Conservation (phyloP, 2,888 invertebrate genomes). For the Drosophila ezoana region DNA sequence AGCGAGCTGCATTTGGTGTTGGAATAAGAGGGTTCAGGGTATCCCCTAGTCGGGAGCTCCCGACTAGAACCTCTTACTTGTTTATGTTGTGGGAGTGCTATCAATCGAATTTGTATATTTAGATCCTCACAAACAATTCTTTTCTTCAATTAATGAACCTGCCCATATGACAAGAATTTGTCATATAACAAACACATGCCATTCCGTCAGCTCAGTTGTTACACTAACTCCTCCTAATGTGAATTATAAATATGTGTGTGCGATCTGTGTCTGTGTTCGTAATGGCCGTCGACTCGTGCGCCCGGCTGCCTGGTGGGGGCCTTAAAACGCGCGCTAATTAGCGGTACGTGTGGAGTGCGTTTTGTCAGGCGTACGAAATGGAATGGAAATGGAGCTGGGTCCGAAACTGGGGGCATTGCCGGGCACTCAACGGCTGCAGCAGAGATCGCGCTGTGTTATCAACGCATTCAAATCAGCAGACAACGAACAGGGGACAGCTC, state of each 20-base stretch:
- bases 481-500: constrained; percentile 46
- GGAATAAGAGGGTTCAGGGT: too few relatives aligned
- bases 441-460: constrained; percentile 67
- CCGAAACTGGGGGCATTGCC: constrained; percentile 34
- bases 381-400: constrained; percentile 9
- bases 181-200: constrained; percentile 29
- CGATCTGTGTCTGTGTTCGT: constrained; percentile 9
- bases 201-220: constrained; percentile 25
- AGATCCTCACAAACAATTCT: too few relatives aligned
- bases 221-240: constrained; percentile 40
- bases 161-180: constrained; percentile 20
- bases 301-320: constrained; percentile 36
- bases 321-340: constrained; percentile 73
- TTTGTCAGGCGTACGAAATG: constrained; percentile 59
- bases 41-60: too few relatives aligned
- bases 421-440: constrained; percentile 53
- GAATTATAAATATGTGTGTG: constrained; percentile 11
- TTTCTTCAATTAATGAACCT: background rate
- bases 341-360: constrained; percentile 77
- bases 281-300: constrained; percentile 40
- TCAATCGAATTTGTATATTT: too few relatives aligned
- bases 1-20: too few relatives aligned
- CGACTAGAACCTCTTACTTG: too few relatives aligned
- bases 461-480: constrained; percentile 68
- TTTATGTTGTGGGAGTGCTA: too few relatives aligned